Evolutionary conservation across 2,888 invertebrate genomes (phyloP), one percentile per base, ranked within the genome.

Genomic region (Patella depressa): DNA sequence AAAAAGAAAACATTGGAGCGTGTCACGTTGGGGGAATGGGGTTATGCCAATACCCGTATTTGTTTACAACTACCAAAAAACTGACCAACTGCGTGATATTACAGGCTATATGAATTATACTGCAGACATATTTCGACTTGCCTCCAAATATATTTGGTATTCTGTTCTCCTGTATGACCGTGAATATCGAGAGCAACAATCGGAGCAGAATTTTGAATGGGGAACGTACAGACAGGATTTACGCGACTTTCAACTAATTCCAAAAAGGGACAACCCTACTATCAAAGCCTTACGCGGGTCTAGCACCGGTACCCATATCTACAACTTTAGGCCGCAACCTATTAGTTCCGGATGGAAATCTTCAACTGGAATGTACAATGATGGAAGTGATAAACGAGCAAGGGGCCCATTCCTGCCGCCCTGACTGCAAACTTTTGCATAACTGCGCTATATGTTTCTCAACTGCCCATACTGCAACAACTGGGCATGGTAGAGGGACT

Each of bases 371-470:
- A 2, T 29, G 59, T 59, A 17, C 4, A 17, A 65, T 9, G n/a
- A 59, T 17, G 17, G 19, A 59, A 17, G 19, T n/a, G n/a, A 59
- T 2, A 24, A 65, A 14, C 65, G 65, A 9, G 0, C 19, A 2
- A 73, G 53, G 29, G 72, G 72, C 3, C 55, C 72, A 3, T 54
- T 73, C 19, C 45, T 19, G 54, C 54, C 54, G 72, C 17, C 1
- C 29, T 11, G 54, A 73, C 19, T 73, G 72, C 19, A 73, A 54
- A 54, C 17, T 73, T 14, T 19, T 17, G 53, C 72, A 54, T 29
- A 73, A 55, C 12, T 73, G 72, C 29, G 72, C 72, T 4, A 55
- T 73, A 34, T 73, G 72, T 7, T 73, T 55, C 5, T 73, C 72
- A 24, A 15, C 15, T 15, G 14, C 55, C 7, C 73, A 73, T 54